These are phyloP conservation scores for Mus pahari DNA, from an alignment of 2,113 vertebrate species.

Conservation along the genomic window DNA sequence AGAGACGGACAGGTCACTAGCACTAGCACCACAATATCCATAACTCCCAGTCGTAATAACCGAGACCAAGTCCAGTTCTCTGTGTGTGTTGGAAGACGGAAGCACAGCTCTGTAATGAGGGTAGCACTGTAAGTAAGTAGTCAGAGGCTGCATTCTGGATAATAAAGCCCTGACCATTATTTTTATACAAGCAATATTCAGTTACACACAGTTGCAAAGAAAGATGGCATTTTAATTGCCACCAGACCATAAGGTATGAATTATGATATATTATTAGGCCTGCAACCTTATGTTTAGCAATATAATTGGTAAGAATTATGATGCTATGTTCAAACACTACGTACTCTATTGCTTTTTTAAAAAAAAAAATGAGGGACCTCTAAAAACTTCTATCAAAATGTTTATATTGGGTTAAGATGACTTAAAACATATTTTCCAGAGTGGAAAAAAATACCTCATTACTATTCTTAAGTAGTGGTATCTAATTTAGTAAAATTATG, in stretches of 20 bases:
- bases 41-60: not conserved
- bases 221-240: constrained; percentile 78
- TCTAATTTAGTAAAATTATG: constrained; percentile 83
- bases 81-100: no score
- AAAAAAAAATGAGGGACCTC: constrained; percentile 74
- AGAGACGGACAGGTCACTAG: no score
- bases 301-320: constrained; percentile 85
- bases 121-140: not conserved
- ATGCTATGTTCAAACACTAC: constrained; percentile 82
- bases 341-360: constrained; percentile 78
- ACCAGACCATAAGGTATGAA: constrained; percentile 76
- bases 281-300: constrained; percentile 78
- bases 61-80: not conserved
- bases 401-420: constrained; percentile 79
- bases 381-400: constrained; percentile 84
- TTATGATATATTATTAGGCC: constrained; percentile 80
- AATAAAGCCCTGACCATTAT: not conserved
- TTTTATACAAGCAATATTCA: constrained; percentile 29
- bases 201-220: constrained; percentile 63
- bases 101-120: not conserved
- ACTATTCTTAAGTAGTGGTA: constrained; percentile 80
- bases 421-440: constrained; percentile 86
- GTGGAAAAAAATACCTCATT: constrained; percentile 83
- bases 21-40: no score
- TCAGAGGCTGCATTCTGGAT: not conserved